These are phyloP conservation scores for Peromyscus attwateri DNA, from an alignment of 2,797 vertebrate genomes.

Conservation along the genomic window DNA sequence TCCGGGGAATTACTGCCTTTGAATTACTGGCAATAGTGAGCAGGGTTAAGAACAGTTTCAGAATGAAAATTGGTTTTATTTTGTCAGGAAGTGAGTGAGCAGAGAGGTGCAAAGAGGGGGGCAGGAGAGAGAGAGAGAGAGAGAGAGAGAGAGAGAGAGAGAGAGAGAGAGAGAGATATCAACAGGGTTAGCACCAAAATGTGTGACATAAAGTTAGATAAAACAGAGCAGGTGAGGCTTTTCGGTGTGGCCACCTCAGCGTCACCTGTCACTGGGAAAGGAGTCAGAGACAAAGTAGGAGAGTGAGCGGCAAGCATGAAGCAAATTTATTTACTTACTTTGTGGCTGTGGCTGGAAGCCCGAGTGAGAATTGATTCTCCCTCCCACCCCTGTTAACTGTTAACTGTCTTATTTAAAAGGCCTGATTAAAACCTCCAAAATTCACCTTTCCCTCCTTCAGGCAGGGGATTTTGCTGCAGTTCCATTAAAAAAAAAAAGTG, in stretches of 20 bases:
- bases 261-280: conserved; percentile 81
- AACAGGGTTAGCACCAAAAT: conserved; percentile 86
- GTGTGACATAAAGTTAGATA: conserved; percentile 87
- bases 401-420: conserved; percentile 38
- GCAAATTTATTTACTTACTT: conserved; percentile 70
- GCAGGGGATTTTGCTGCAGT: conserved; percentile 62
- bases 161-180: conserved; percentile 80
- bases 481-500: background rate
- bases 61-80: conserved; percentile 89
- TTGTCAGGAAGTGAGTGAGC: conserved; percentile 90
- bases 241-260: conserved; percentile 76
- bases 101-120: conserved; percentile 87
- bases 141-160: conserved; percentile 85
- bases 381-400: background rate
- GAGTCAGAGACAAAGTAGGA: background rate
- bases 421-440: conserved; percentile 5
- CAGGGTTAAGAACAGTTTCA: conserved; percentile 89
- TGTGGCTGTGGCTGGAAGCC: conserved; percentile 21
- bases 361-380: conserved; percentile 40
- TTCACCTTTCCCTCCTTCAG: conserved; percentile 19
- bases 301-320: conserved; percentile 62
- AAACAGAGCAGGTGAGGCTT: conserved; percentile 86
- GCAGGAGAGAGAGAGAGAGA: conserved; percentile 81
- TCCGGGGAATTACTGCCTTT: conserved; percentile 81
- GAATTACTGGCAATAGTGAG: conserved; percentile 83